phyloP scores from a whole-genome alignment of 1,140 invertebrate species.

The Rhagoletis zephyria region DNA sequence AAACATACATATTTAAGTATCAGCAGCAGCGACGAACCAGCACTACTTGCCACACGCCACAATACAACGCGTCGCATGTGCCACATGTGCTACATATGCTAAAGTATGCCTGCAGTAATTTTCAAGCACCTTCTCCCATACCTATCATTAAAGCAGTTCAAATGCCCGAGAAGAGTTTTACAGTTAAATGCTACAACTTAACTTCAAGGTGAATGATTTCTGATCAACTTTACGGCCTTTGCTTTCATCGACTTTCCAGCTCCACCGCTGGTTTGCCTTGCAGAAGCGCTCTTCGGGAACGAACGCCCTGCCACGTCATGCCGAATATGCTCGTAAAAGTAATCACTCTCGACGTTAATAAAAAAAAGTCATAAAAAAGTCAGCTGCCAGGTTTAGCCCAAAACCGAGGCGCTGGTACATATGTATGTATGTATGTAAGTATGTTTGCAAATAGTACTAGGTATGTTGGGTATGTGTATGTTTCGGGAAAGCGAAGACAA shows the following conservation, averaged over 20 bases:
- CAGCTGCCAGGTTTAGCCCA: neutral
- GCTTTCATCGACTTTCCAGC: neutral
- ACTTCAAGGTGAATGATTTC: conserved; percentile 48
- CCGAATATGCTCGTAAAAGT: neutral
- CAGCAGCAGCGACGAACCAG: neutral
- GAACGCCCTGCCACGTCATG: neutral
- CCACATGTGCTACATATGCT: neutral
- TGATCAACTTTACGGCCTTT: neutral
- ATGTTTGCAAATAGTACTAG: too few species aligned
- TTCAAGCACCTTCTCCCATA: neutral
- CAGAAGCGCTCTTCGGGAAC: neutral
- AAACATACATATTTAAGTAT: neutral
- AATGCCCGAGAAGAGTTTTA: neutral
- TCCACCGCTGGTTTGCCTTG: neutral
- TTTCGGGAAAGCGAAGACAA: neutral
- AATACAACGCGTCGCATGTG: neutral
- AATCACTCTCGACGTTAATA: conserved; percentile 38
- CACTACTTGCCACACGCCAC: neutral
- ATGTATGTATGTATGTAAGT: too few species aligned
- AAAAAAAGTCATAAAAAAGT: conserved; percentile 30
- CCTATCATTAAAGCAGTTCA: neutral
- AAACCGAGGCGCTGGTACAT: neutral
- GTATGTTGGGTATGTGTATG: too few species aligned
- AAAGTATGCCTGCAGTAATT: neutral
- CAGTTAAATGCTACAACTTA: conserved; percentile 37